Evolutionary conservation across 1,140 invertebrate species (phyloP).

Genomic region (Lethrus apterus): DNA sequence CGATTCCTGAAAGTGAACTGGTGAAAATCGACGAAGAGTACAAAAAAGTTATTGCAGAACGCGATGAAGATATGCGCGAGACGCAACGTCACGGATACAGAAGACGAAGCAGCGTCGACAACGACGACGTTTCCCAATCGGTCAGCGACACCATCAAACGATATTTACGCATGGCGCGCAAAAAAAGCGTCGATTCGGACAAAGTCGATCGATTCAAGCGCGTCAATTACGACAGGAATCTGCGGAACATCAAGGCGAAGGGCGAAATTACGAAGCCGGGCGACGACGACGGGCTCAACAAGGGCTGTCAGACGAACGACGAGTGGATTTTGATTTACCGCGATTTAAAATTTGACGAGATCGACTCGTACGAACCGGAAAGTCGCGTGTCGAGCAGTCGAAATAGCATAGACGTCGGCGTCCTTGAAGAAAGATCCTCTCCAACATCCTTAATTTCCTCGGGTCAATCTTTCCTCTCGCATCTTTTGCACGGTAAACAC

Average conservation of each 20-base stretch:
- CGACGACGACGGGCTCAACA: slow-evolving; percentile 61
- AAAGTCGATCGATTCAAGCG: slow-evolving; percentile 75
- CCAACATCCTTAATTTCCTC: slow-evolving; percentile 47
- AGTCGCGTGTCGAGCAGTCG: slow-evolving; percentile 47
- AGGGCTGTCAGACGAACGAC: slow-evolving; percentile 67
- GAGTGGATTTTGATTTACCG: slow-evolving; percentile 55
- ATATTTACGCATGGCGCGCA: slow-evolving; percentile 75
- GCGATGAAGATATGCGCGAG: slow-evolving; percentile 35
- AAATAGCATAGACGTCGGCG: slow-evolving; percentile 48
- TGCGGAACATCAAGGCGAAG: slow-evolving; percentile 75
- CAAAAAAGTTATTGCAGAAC: slow-evolving; percentile 36
- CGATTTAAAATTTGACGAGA: slow-evolving; percentile 34
- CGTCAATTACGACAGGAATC: slow-evolving; percentile 79
- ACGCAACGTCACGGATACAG: slow-evolving; percentile 37
- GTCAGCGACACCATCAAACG: slow-evolving; percentile 79
- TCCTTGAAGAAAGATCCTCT: slow-evolving; percentile 36
- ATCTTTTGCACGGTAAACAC: slow-evolving; percentile 53
- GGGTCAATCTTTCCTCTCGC: slow-evolving; percentile 58
- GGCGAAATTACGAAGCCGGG: slow-evolving; percentile 64
- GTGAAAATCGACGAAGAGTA: slow-evolving; percentile 45
- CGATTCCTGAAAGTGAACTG: slow-evolving; percentile 49
- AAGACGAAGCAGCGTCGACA: slow-evolving; percentile 65
- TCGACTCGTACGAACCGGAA: slow-evolving; percentile 27
- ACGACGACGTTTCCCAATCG: slow-evolving; percentile 76
- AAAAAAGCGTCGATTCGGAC: slow-evolving; percentile 73